Evolutionary conservation across 2,113 vertebrate species (phyloP).

Genomic region (Rhineura floridana): DNA sequence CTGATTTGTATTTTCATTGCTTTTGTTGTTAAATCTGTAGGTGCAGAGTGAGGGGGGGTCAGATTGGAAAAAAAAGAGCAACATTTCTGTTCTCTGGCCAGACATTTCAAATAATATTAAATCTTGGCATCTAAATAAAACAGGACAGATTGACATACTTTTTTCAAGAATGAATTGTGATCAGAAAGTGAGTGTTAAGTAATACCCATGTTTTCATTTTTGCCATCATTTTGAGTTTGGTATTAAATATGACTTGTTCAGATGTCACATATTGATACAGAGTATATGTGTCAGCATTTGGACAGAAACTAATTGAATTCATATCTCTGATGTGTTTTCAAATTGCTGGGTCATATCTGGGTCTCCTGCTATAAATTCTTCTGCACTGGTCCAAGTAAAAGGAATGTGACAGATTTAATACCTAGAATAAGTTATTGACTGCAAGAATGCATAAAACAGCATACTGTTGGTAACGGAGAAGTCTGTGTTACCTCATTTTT

Average conservation of each 20-base stretch:
- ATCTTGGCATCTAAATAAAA: slow-evolving; percentile 55
- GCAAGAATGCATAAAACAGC: slow-evolving; percentile 75
- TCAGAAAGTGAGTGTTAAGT: slow-evolving; percentile 59
- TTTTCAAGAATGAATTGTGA: slow-evolving; percentile 43
- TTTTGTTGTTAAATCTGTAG: slow-evolving; percentile 34
- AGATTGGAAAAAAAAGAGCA: background rate
- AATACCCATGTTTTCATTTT: slow-evolving; percentile 62
- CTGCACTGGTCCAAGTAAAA: slow-evolving; percentile 73
- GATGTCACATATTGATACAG: slow-evolving; percentile 60
- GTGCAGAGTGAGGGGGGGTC: slow-evolving; percentile 1
- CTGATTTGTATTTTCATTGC: slow-evolving; percentile 45
- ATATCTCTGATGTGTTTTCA: slow-evolving; percentile 80
- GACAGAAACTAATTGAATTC: slow-evolving; percentile 77
- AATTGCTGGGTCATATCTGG: slow-evolving; percentile 77
- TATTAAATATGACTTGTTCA: slow-evolving; percentile 69
- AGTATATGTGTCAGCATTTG: slow-evolving; percentile 66
- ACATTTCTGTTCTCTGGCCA: slow-evolving; percentile 52
- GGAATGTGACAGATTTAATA: slow-evolving; percentile 86
- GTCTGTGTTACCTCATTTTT: slow-evolving; percentile 59
- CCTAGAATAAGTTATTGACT: slow-evolving; percentile 83
- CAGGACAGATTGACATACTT: background rate
- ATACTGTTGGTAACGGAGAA: slow-evolving; percentile 50
- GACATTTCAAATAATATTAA: slow-evolving; percentile 52
- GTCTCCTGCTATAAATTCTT: slow-evolving; percentile 80
- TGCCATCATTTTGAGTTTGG: slow-evolving; percentile 64